These are phyloP conservation scores for Synergus gifuensis DNA, from an alignment of 2,888 invertebrate genomes.

Conservation along the genomic window DNA sequence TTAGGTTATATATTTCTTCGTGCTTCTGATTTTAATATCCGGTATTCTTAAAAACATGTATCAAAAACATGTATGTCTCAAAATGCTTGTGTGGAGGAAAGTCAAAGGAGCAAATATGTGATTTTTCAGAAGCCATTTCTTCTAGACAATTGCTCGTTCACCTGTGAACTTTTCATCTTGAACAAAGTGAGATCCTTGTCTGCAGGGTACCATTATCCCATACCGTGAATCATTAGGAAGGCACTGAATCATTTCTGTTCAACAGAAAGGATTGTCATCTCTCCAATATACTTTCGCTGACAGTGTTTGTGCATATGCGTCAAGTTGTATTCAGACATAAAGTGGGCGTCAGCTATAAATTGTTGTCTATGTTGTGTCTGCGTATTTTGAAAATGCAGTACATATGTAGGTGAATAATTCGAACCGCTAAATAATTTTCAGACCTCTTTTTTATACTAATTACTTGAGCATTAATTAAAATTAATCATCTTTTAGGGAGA, in stretches of 20 bases:
- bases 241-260: slow-evolving; percentile 52
- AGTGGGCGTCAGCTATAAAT: slow-evolving; percentile 29
- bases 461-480: too few species aligned
- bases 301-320: slow-evolving; percentile 31
- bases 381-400: not conserved
- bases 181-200: slow-evolving; percentile 14
- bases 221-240: slow-evolving; percentile 56
- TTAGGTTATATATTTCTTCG: too few species aligned
- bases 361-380: not conserved
- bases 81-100: not conserved
- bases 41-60: too few species aligned
- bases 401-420: not conserved
- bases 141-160: slow-evolving; percentile 3
- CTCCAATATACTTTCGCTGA: slow-evolving; percentile 28
- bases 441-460: too few species aligned
- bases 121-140: slow-evolving; percentile 4
- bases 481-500: too few species aligned
- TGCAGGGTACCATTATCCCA: slow-evolving; percentile 26
- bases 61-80: not conserved
- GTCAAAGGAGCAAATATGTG: slow-evolving; percentile 1
- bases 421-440: too few species aligned
- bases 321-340: slow-evolving; percentile 21
- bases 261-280: slow-evolving; percentile 27
- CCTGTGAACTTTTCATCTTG: slow-evolving; percentile 24
- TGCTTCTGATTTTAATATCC: too few species aligned